Evolutionary conservation across 2,113 vertebrate genomes (phyloP).

Genomic region (Synchiropus splendidus): DNA sequence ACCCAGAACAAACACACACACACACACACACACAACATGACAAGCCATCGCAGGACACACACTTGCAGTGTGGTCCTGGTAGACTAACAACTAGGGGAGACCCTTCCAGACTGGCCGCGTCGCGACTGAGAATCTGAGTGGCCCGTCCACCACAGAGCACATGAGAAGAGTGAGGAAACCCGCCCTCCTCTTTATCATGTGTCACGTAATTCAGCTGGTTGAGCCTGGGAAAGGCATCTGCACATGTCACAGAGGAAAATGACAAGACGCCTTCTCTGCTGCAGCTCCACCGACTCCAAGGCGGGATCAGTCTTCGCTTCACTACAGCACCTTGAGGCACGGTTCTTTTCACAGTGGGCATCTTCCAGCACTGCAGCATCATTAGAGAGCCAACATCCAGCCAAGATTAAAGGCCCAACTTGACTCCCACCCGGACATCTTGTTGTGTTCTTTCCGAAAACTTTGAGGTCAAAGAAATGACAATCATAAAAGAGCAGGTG

Average conservation of each 20-base stretch:
- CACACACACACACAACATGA: slow-evolving; percentile 1
- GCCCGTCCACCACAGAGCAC: too few species aligned
- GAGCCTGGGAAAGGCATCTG: too few species aligned
- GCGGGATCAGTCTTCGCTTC: slow-evolving; percentile 52
- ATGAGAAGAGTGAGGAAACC: too few species aligned
- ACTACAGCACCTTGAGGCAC: slow-evolving; percentile 52
- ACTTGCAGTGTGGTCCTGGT: neutral
- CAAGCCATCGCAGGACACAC: neutral
- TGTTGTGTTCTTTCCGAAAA: slow-evolving; percentile 14
- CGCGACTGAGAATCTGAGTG: too few species aligned
- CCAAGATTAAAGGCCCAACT: too few species aligned
- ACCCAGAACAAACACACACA: slow-evolving; percentile 1
- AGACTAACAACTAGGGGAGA: too few species aligned
- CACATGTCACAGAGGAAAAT: too few species aligned
- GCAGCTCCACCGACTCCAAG: slow-evolving; percentile 38
- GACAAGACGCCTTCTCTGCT: slow-evolving; percentile 23
- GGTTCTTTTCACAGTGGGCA: slow-evolving; percentile 51
- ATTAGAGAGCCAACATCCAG: slow-evolving; percentile 32
- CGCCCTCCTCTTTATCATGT: too few species aligned
- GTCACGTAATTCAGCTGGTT: too few species aligned
- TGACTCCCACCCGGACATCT: slow-evolving; percentile 9
- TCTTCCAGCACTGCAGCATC: slow-evolving; percentile 35
- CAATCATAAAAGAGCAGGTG: slow-evolving; percentile 13
- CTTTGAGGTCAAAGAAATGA: slow-evolving; percentile 28
- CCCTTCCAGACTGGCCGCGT: too few species aligned